These are phyloP conservation scores for Tapera naevia DNA, from an alignment of 2,797 vertebrate genomes.

Conservation along the genomic window DNA sequence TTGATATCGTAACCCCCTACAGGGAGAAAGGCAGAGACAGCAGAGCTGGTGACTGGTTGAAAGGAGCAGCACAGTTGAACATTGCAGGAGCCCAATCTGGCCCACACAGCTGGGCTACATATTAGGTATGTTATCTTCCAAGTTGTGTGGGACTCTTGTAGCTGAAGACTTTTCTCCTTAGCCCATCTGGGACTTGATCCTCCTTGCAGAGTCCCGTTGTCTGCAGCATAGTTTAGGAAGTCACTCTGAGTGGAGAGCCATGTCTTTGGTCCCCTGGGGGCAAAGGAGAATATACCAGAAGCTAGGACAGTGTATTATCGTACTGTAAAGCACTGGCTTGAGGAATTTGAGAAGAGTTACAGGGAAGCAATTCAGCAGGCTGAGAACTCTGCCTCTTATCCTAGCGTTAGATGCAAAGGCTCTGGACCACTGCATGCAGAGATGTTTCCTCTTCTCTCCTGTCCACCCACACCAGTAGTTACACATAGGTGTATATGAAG, in stretches of 20 bases:
- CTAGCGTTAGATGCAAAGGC: neutral
- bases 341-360: neutral
- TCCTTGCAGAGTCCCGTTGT: neutral
- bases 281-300: neutral
- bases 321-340: neutral
- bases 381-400: neutral
- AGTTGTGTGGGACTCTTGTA: neutral
- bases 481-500: neutral
- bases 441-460: neutral
- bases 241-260: neutral
- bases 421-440: neutral
- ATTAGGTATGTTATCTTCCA: neutral
- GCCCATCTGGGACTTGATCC: neutral
- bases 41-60: neutral
- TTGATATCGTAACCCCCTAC: neutral
- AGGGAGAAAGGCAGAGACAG: neutral
- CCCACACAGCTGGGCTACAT: neutral
- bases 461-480: neutral
- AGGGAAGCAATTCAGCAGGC: neutral
- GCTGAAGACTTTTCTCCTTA: neutral
- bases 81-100: neutral
- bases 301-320: neutral
- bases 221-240: neutral
- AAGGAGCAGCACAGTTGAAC: neutral
- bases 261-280: neutral